These are phyloP conservation scores for Engraulis encrasicolus DNA, from an alignment of 2,113 vertebrate species.

Conservation along the genomic window DNA sequence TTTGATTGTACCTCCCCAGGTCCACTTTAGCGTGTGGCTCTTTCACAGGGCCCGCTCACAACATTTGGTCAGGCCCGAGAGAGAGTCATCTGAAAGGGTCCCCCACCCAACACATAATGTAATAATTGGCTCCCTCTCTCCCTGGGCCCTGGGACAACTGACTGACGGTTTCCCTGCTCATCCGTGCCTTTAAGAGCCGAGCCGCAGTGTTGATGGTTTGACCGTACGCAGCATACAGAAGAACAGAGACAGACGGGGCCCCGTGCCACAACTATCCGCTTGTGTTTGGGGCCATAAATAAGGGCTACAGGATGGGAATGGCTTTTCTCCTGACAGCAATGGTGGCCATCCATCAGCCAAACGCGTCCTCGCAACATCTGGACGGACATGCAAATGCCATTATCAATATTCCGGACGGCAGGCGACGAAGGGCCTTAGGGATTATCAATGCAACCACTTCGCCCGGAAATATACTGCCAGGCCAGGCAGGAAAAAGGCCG, in stretches of 20 bases:
- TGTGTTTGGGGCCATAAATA: neutral
- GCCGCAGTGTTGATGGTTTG: neutral
- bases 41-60: too few species aligned
- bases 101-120: too few species aligned
- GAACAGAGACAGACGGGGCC: neutral
- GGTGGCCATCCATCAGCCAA: slow-evolving; percentile 50
- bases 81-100: too few species aligned
- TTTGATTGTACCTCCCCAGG: neutral
- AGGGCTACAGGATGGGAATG: slow-evolving; percentile 1
- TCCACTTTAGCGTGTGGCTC: neutral
- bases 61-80: too few species aligned
- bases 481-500: slow-evolving; percentile 1
- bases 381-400: slow-evolving; percentile 50
- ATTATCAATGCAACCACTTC: neutral
- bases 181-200: neutral
- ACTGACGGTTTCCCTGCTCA: too few species aligned
- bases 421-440: neutral
- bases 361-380: slow-evolving; percentile 46
- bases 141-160: too few species aligned
- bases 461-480: slow-evolving; percentile 18
- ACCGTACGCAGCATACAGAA: neutral
- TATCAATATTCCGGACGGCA: slow-evolving; percentile 46
- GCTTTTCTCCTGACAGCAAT: slow-evolving; percentile 35
- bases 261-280: neutral
- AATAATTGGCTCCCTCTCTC: too few species aligned